Evolutionary conservation across 2,113 vertebrate genomes (phyloP).

Genomic region (Helogale parvula): DNA sequence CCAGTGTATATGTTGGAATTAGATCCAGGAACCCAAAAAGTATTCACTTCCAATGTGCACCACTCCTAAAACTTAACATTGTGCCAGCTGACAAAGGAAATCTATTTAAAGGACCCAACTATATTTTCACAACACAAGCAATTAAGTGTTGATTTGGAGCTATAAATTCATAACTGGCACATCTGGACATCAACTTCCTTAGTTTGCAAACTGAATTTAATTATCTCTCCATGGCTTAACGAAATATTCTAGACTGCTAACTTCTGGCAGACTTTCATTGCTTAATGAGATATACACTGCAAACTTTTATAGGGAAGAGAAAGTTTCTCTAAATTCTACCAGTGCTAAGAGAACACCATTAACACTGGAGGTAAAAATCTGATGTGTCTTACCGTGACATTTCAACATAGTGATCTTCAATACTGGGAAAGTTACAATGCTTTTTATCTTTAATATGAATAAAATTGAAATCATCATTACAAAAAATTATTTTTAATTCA

Average conservation of each 20-base stretch:
- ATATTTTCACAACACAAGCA: neutral
- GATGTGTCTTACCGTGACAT: neutral
- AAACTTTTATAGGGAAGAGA: neutral
- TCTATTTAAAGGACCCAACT: neutral
- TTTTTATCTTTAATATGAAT: neutral
- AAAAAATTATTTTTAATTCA: neutral
- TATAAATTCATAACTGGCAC: neutral
- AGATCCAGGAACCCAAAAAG: neutral
- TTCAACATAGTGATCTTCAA: neutral
- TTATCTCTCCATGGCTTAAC: neutral
- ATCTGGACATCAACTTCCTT: neutral
- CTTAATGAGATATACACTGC: neutral
- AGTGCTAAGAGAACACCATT: neutral
- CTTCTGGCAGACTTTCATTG: neutral
- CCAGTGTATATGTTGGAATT: neutral
- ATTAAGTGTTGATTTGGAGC: neutral
- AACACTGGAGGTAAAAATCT: neutral
- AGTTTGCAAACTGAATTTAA: neutral
- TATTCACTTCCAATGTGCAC: neutral
- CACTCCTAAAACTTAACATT: neutral
- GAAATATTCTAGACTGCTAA: neutral
- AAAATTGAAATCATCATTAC: neutral
- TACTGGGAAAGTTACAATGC: neutral
- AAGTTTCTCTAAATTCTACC: neutral
- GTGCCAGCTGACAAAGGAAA: neutral